Evolutionary conservation across 2,888 invertebrate genomes (phyloP), one percentile per base, ranked within the genome.

Genomic region (Orthonevra nobilis): DNA sequence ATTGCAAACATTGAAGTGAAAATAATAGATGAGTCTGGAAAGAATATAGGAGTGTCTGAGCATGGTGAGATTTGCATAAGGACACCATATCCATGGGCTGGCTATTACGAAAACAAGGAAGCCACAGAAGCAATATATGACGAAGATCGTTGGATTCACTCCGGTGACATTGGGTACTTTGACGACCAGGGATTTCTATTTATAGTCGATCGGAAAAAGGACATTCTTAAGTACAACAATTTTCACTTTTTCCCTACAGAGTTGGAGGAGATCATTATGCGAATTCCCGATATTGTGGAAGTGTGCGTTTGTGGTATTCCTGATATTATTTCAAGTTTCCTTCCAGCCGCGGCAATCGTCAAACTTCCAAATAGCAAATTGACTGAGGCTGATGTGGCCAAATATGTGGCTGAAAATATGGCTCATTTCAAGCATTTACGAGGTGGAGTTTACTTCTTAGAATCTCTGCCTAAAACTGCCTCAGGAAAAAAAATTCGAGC

Each of bases 161-260:
- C 82, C 0, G 84, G 84, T 17, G 84, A 84, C 58, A 60, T 84
- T 30, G 84, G 84, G 0, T 81, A 82, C 26, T 81, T 84, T 42
- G 83, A 84, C 48, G 66, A 82, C 0, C 40, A 64, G 0, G 83
- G 83, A 3, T 40, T 19, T 28, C 12, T 84, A 4, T 73, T 54
- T 32, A 52, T 84, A n/a, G 50, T 81, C 26, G 84, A 82, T 54
- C 75, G 84, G 1, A 84, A 81, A 36, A 84, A 84, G 32, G 84
- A 84, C 3, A 82, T 84, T 36, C 40, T 84, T 5, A 84, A 83
- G 48, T 84, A 83, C 19, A 81, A 82, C 15, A 81, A 74, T 10
- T 83, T 68, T 44, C 82, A 82, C 2, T 73, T 82, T 28, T 83
- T 63, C 5, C 84, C 84, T 4, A 73, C 64, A 0, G 84, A 83